phyloP scores from a whole-genome alignment of 2,113 vertebrate species.

The Alaudala cheleensis region DNA sequence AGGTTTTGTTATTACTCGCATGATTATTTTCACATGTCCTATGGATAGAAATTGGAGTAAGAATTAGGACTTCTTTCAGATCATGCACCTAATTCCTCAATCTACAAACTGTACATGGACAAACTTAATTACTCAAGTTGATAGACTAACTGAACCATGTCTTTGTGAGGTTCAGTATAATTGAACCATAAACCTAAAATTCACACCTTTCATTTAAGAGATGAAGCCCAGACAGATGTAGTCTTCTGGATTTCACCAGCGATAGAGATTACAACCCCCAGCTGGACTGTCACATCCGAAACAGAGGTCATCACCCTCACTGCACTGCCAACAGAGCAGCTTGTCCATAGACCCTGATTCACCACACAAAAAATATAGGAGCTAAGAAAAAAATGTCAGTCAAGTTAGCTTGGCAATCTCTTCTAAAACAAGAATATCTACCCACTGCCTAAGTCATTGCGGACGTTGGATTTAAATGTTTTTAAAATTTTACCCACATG shows the following conservation, averaged over 20 bases:
- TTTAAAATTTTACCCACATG: not conserved
- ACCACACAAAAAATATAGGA: not conserved
- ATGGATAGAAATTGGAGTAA: not conserved
- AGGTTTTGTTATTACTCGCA: not conserved
- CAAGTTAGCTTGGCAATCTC: not conserved
- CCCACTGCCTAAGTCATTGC: not conserved
- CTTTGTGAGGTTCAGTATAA: not conserved
- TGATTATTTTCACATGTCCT: not conserved
- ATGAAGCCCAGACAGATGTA: not conserved
- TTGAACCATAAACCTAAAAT: not conserved
- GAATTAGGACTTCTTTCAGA: not conserved
- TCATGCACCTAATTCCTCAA: not conserved
- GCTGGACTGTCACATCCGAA: not conserved
- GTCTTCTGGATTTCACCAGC: not conserved
- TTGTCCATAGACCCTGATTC: not conserved
- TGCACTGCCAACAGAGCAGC: not conserved
- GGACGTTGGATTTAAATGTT: not conserved
- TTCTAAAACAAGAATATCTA: not conserved
- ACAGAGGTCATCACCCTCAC: not conserved
- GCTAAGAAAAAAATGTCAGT: not conserved
- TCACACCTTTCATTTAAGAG: not conserved
- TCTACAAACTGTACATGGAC: not conserved
- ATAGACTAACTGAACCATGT: not conserved
- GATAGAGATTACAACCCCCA: not conserved
- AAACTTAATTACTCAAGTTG: not conserved